A percentile compares a stretch with the other conserved stretches of the same genome.
Conservation (phyloP, 2,797 vertebrate species). For the Manis crassicaudata region DNA sequence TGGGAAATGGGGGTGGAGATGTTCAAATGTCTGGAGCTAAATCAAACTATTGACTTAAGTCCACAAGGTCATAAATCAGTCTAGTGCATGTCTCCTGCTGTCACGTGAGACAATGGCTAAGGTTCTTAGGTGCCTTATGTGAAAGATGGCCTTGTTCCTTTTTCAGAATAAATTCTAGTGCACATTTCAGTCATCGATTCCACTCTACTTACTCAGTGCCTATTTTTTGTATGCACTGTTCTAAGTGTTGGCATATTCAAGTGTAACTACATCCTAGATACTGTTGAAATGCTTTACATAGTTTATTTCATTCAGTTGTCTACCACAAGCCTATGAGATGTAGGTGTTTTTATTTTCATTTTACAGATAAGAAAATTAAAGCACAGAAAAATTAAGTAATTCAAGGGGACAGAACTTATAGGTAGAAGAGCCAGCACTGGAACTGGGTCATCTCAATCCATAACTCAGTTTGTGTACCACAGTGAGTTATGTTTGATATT, state of each 20-base stretch:
- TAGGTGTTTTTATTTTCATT: conserved; percentile 30
- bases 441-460: background rate
- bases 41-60: background rate
- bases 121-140: background rate
- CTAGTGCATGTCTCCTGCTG: background rate
- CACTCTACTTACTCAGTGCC: background rate
- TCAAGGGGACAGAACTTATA: background rate
- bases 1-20: background rate
- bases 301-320: background rate
- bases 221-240: background rate
- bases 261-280: background rate
- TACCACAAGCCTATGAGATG: background rate
- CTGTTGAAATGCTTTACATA: background rate
- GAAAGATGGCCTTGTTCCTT: background rate
- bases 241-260: background rate
- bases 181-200: background rate
- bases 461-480: background rate
- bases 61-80: background rate
- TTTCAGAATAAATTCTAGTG: background rate
- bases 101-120: background rate
- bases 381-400: background rate
- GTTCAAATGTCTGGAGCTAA: background rate
- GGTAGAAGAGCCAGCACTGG: background rate
- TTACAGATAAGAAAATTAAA: conserved; percentile 37
- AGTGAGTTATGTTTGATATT: background rate